A percentile compares a stretch with the other conserved stretches of the same genome.
Evolutionary conservation across 2,797 vertebrate genomes (phyloP).

Genomic region (Tiaroga cobitis): DNA sequence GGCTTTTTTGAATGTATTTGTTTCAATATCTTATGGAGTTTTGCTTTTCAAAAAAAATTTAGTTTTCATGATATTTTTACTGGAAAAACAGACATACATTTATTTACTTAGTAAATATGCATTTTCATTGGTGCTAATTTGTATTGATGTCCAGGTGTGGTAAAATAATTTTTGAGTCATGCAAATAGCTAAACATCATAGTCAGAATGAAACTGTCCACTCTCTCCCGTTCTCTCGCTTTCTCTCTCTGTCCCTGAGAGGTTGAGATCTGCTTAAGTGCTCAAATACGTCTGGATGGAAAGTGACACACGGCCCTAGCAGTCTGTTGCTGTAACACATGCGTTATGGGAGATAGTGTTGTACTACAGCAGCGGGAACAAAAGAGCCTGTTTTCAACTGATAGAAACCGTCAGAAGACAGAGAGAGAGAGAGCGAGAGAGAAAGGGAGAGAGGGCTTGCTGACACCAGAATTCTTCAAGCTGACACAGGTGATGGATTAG

Average conservation of each 20-base stretch:
- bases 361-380: slow-evolving; percentile 71
- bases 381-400: slow-evolving; percentile 64
- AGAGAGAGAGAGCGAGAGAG: slow-evolving; percentile 47
- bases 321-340: slow-evolving; percentile 67
- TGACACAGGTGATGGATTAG: slow-evolving; percentile 83
- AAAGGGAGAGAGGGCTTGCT: slow-evolving; percentile 60
- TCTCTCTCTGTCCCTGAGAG: slow-evolving; percentile 10
- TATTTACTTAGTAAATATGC: background rate
- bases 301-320: slow-evolving; percentile 68
- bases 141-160: background rate
- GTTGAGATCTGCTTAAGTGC: slow-evolving; percentile 47
- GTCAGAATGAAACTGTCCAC: background rate
- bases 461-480: slow-evolving; percentile 78
- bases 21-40: background rate
- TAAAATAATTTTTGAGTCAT: background rate
- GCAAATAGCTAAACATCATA: background rate
- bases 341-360: slow-evolving; percentile 73
- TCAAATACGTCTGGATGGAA: slow-evolving; percentile 62
- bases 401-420: slow-evolving; percentile 61
- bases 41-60: background rate
- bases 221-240: background rate
- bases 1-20: background rate
- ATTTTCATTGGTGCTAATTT: background rate
- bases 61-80: background rate
- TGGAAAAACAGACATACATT: background rate